Conservation (phyloP, 2,888 invertebrate species). For the Acholoe squamosa region DNA sequence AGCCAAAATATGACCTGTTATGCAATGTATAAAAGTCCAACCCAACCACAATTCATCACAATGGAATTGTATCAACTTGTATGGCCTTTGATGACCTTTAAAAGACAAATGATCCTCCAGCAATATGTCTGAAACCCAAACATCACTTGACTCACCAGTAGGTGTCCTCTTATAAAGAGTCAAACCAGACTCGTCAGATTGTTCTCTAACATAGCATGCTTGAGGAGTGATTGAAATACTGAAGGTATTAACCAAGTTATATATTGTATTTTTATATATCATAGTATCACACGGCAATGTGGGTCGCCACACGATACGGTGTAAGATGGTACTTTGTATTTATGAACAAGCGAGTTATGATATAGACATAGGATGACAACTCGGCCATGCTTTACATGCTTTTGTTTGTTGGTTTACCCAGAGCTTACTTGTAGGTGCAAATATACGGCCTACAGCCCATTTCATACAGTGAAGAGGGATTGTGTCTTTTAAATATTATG, state of each 20-base stretch:
- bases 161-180: not conserved
- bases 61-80: not conserved
- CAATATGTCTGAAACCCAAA: not conserved
- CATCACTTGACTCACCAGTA: not conserved
- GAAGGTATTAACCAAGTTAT: conserved; percentile 8
- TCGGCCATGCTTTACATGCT: not conserved
- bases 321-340: conserved; percentile 24
- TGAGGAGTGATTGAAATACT: not conserved
- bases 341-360: conserved; percentile 23
- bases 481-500: not conserved
- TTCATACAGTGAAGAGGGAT: not conserved
- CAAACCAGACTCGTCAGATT: not conserved
- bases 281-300: not conserved
- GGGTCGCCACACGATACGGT: not conserved
- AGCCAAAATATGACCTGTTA: not conserved
- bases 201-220: not conserved
- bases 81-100: not conserved
- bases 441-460: not conserved
- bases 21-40: not conserved
- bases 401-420: not conserved
- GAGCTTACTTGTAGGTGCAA: too few relatives aligned
- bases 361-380: not conserved
- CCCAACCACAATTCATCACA: not conserved
- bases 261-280: conserved; percentile 38
- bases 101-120: not conserved